These are phyloP conservation scores for Apomyelois bistriatella DNA, from an alignment of 2,888 invertebrate genomes.

Conservation along the genomic window DNA sequence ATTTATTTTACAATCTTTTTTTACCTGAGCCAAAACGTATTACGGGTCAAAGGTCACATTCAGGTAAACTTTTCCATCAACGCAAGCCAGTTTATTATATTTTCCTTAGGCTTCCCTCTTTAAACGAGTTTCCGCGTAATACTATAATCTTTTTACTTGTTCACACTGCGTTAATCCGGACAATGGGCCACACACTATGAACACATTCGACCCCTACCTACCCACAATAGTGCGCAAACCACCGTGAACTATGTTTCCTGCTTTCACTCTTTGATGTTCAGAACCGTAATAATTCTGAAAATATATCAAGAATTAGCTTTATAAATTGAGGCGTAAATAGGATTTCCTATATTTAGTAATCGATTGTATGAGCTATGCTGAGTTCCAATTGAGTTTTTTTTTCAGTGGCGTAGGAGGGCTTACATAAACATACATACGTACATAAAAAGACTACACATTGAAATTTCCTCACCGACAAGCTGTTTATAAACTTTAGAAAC, in stretches of 20 bases:
- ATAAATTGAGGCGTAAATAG: not conserved
- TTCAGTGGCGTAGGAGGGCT: no score
- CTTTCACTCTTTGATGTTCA: constrained; percentile 9
- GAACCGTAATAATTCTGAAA: not conserved
- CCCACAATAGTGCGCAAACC: not conserved
- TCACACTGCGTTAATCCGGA: constrained; percentile 5
- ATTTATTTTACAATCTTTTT: no score
- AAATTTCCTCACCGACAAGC: no score
- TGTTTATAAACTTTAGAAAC: no score
- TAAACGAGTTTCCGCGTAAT: not conserved
- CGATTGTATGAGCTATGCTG: not conserved
- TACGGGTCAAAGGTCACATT: not conserved
- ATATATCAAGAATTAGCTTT: not conserved
- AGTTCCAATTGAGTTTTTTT: not conserved
- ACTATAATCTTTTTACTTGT: not conserved
- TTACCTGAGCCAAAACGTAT: no score
- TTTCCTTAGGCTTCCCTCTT: not conserved
- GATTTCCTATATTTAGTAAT: not conserved
- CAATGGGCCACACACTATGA: not conserved
- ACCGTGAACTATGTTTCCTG: constrained; percentile 12
- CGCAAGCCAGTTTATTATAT: not conserved
- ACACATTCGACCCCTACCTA: not conserved
- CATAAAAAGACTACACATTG: no score
- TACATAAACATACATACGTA: no score
- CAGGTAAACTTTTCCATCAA: not conserved